phyloP scores from a whole-genome alignment of 2,888 invertebrate species.

The Myopa testacea region DNA sequence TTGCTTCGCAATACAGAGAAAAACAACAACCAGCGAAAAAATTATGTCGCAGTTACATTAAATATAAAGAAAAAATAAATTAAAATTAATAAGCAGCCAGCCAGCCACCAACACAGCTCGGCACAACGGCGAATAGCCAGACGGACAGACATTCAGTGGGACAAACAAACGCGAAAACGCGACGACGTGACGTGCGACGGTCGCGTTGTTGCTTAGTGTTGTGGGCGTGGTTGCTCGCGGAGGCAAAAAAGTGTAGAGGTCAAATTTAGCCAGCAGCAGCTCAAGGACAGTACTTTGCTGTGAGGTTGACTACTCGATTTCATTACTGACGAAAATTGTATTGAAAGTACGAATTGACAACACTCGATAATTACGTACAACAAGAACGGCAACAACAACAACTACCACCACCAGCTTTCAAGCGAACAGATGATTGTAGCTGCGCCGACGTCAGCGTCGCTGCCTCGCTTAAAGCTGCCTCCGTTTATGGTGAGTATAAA shows the following conservation, averaged over 20 bases:
- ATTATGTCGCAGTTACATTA: constrained; percentile 35
- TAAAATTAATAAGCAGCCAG: not conserved
- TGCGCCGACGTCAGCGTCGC: not conserved
- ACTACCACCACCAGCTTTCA: not conserved
- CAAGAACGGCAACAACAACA: not conserved
- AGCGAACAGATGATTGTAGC: constrained; percentile 8
- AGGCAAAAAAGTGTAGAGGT: constrained; percentile 29
- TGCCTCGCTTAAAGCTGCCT: not conserved
- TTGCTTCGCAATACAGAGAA: not conserved
- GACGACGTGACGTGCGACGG: constrained; percentile 14
- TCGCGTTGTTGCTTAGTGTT: constrained; percentile 27
- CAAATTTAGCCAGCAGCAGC: constrained; percentile 5
- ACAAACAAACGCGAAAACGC: constrained; percentile 8
- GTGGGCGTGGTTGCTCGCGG: constrained; percentile 33
- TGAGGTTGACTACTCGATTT: not conserved
- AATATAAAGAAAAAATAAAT: constrained; percentile 23
- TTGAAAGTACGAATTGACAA: not conserved
- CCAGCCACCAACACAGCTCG: no score
- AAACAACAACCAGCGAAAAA: constrained; percentile 16
- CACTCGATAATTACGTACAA: not conserved
- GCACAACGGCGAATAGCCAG: constrained; percentile 17
- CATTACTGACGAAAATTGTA: not conserved
- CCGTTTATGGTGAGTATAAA: not conserved
- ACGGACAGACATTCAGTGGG: constrained; percentile 11
- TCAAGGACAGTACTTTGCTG: not conserved